A percentile compares a stretch with the other conserved stretches of the same genome.
These are phyloP conservation scores for Tapirus indicus DNA, from an alignment of 2,797 vertebrate species.

Conservation along the genomic window DNA sequence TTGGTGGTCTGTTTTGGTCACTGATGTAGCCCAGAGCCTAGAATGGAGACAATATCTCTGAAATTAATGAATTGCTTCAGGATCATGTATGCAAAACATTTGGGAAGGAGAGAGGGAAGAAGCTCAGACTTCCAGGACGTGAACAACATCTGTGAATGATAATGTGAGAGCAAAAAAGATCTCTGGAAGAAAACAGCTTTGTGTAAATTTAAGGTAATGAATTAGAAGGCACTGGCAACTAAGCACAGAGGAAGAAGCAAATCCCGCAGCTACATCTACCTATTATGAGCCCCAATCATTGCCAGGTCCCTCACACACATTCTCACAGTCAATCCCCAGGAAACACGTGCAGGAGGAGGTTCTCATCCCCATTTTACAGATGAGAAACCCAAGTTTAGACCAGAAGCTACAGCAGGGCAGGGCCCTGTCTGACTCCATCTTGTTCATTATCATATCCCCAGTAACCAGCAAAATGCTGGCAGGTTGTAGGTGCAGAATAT, in stretches of 20 bases:
- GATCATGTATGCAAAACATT: background rate
- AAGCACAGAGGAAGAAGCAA: background rate
- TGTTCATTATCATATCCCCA: background rate
- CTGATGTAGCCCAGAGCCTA: background rate
- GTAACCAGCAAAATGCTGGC: background rate
- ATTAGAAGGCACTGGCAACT: background rate
- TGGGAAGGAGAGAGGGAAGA: background rate
- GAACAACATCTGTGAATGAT: background rate
- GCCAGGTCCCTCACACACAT: background rate
- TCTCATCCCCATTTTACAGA: background rate
- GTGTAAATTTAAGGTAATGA: background rate
- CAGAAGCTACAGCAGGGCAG: background rate
- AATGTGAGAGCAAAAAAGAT: background rate
- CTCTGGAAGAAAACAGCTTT: background rate
- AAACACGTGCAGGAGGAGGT: background rate
- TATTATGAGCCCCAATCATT: background rate
- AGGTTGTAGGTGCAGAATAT: background rate
- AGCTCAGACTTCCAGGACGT: background rate
- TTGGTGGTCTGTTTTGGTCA: background rate
- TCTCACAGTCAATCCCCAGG: background rate
- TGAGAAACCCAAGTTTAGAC: background rate
- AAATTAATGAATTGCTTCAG: background rate
- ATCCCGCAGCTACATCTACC: background rate
- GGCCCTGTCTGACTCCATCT: fast-evolving
- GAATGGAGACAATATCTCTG: background rate